Conservation (phyloP, 2,113 vertebrate species). For the Myotis yumanensis region DNA sequence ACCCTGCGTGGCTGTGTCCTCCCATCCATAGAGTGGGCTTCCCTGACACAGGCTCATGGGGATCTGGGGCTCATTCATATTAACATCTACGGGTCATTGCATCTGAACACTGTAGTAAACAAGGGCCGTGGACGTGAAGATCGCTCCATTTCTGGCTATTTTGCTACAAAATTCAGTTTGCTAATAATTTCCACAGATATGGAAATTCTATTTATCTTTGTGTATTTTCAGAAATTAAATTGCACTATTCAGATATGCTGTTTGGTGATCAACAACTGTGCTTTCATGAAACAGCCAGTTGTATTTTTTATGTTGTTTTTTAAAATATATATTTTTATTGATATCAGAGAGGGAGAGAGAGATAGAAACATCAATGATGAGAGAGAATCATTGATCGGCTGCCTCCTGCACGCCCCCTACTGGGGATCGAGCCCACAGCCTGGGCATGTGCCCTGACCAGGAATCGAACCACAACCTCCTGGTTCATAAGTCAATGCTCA, state of each 20-base stretch:
- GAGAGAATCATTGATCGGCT: too few relatives aligned
- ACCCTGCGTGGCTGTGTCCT: background rate
- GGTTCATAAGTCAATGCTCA: too few relatives aligned
- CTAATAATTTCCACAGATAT: background rate
- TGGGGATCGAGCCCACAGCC: too few relatives aligned
- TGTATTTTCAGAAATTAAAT: conserved; percentile 52
- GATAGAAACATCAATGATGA: too few relatives aligned
- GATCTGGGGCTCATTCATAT: background rate
- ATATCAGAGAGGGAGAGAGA: too few relatives aligned
- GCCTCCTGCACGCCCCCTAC: too few relatives aligned
- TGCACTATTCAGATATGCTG: background rate
- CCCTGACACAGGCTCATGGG: background rate
- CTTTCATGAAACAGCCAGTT: background rate
- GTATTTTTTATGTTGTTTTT: background rate
- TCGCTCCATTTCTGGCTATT: background rate
- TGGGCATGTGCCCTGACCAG: too few relatives aligned
- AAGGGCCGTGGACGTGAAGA: background rate
- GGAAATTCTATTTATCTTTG: background rate
- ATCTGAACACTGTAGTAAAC: background rate
- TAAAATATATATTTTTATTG: too few relatives aligned
- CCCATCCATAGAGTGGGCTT: background rate
- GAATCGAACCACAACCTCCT: too few relatives aligned
- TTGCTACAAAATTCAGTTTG: background rate
- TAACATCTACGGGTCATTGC: background rate
- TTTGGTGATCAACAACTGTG: background rate